Conservation (phyloP, 1,140 invertebrate genomes). For the Trypoxylus dichotomus region DNA sequence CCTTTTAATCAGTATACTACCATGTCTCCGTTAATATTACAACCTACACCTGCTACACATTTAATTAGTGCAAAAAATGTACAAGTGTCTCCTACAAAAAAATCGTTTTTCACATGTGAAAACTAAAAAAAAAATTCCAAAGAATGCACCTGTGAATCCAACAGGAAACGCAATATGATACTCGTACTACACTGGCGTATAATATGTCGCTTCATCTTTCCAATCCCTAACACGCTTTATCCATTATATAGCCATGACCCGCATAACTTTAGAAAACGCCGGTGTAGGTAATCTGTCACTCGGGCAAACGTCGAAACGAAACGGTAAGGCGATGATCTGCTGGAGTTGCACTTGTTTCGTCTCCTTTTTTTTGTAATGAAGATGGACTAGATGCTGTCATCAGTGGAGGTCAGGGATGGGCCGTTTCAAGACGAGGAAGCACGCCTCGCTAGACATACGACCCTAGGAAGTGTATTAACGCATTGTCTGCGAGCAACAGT, state of each 20-base stretch:
- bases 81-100: too few relatives aligned
- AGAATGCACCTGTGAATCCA: neutral
- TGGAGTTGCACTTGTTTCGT: constrained; percentile 13
- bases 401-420: neutral
- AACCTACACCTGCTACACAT: too few relatives aligned
- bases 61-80: too few relatives aligned
- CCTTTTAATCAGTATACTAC: too few relatives aligned
- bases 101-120: too few relatives aligned
- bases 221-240: constrained; percentile 10
- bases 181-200: neutral
- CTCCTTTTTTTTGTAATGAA: neutral
- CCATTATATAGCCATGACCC: constrained; percentile 2
- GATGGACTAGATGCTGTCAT: neutral
- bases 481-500: constrained; percentile 2
- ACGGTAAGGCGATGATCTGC: neutral
- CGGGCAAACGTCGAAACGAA: neutral
- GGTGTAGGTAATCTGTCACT: constrained; percentile 6
- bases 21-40: too few relatives aligned
- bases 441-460: neutral
- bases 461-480: constrained; percentile 3
- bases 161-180: constrained; percentile 5
- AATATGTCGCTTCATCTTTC: neutral
- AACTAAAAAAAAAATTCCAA: too few relatives aligned
- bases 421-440: constrained; percentile 7
- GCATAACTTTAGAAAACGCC: neutral